Evolutionary conservation across 2,113 vertebrate species (phyloP).

Genomic region (Microtus pennsylvanicus): DNA sequence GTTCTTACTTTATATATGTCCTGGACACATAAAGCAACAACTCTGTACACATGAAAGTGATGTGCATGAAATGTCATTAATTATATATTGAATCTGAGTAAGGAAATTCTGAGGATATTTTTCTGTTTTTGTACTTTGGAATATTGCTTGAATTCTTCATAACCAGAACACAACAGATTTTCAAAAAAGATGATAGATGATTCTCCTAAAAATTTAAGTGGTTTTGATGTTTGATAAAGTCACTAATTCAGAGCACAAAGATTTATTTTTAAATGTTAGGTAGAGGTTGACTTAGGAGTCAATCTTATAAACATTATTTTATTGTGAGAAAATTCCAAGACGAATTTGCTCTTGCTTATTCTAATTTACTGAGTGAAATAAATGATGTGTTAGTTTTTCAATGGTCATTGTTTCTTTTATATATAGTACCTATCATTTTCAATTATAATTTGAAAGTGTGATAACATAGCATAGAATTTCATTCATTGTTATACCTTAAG

Average conservation of each 20-base stretch:
- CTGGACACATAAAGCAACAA: not conserved
- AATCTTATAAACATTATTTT: not conserved
- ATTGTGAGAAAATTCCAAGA: not conserved
- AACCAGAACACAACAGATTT: not conserved
- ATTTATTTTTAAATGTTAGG: constrained; percentile 40
- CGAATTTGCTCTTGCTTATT: not conserved
- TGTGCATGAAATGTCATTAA: not conserved
- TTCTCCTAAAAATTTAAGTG: not conserved
- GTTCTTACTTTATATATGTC: not conserved
- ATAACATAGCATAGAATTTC: not conserved
- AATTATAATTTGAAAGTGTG: not conserved
- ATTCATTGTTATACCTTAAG: constrained; percentile 1
- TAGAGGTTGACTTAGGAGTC: not conserved
- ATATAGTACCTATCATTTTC: not conserved
- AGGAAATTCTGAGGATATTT: not conserved
- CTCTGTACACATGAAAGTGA: not conserved
- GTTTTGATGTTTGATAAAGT: not conserved
- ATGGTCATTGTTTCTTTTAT: not conserved
- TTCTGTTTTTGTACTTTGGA: constrained; percentile 8
- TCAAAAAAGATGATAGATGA: not conserved
- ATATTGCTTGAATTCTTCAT: not conserved
- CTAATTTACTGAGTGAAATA: not conserved
- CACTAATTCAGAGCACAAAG: not conserved
- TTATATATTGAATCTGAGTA: not conserved
- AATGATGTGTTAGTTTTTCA: not conserved